A percentile compares a stretch with the other conserved stretches of the same genome.
These are phyloP conservation scores for Lasioglossum vierecki DNA, from an alignment of 2,888 invertebrate genomes.

Conservation along the genomic window DNA sequence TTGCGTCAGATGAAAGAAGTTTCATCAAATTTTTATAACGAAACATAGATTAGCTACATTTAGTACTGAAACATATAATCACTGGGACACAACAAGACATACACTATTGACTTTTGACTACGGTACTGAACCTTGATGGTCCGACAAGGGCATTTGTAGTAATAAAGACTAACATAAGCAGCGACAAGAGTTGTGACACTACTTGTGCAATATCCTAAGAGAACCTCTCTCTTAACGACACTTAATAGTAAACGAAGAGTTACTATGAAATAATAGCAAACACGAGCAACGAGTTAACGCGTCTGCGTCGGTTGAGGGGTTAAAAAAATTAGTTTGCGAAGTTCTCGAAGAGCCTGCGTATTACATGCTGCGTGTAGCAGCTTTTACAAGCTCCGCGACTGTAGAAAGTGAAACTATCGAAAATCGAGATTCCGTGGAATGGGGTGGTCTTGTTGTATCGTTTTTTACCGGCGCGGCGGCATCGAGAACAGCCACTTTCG, in stretches of 20 bases:
- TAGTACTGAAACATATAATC: background rate
- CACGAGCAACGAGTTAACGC: background rate
- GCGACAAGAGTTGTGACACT: background rate
- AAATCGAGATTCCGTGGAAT: background rate
- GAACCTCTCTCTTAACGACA: background rate
- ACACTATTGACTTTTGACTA: too few species aligned
- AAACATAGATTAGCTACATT: background rate
- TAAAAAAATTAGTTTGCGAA: background rate
- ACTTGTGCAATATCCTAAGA: background rate
- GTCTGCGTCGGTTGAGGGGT: background rate
- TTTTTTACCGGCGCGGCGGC: background rate
- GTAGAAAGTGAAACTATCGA: slow-evolving; percentile 4
- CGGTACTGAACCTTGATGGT: background rate
- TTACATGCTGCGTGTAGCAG: background rate
- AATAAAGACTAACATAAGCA: background rate
- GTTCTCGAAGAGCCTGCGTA: background rate
- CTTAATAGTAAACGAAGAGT: background rate
- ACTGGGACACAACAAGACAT: background rate
- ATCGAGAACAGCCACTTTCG: slow-evolving; percentile 13
- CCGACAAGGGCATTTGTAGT: background rate
- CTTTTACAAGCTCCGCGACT: background rate
- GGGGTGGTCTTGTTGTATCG: background rate
- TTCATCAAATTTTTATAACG: background rate
- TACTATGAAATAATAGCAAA: background rate
- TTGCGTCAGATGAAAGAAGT: background rate